Evolutionary conservation across 2,797 vertebrate genomes (phyloP).

Genomic region (Threskiornis aethiopicus): DNA sequence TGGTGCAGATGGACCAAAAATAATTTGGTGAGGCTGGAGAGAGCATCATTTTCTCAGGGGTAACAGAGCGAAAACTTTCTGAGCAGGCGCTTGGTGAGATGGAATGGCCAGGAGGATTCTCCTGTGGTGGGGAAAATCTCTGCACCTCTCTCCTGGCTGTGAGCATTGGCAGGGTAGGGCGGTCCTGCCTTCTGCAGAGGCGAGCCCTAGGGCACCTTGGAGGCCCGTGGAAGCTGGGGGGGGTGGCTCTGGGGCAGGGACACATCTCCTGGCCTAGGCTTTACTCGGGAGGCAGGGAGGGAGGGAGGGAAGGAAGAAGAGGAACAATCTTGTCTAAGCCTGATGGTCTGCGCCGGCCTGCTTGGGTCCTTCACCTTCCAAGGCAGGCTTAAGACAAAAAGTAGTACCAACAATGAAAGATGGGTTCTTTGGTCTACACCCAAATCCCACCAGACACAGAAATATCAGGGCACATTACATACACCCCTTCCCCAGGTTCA

Average conservation of each 20-base stretch:
- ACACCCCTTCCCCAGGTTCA: background rate
- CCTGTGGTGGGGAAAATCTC: background rate
- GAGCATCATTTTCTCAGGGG: background rate
- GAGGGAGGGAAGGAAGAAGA: background rate
- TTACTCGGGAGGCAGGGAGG: background rate
- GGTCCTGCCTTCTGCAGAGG: background rate
- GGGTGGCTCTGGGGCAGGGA: background rate
- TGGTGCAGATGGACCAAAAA: background rate
- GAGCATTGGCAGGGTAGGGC: background rate
- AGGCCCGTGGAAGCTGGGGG: background rate
- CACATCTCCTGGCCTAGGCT: background rate
- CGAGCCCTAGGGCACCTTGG: background rate
- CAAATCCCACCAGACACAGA: background rate
- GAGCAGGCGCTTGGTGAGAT: background rate
- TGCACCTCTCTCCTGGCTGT: background rate
- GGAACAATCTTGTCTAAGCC: background rate
- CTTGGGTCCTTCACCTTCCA: background rate
- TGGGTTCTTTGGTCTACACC: background rate
- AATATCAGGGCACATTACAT: rapidly evolving
- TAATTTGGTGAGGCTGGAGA: background rate
- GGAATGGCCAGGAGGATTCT: background rate
- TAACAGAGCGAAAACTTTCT: background rate
- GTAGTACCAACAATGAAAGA: background rate
- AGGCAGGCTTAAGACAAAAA: background rate
- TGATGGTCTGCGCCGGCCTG: background rate